A percentile compares a stretch with the other conserved stretches of the same genome.
These are phyloP conservation scores for Bubo bubo DNA, from an alignment of 2,113 vertebrate species.

Conservation along the genomic window DNA sequence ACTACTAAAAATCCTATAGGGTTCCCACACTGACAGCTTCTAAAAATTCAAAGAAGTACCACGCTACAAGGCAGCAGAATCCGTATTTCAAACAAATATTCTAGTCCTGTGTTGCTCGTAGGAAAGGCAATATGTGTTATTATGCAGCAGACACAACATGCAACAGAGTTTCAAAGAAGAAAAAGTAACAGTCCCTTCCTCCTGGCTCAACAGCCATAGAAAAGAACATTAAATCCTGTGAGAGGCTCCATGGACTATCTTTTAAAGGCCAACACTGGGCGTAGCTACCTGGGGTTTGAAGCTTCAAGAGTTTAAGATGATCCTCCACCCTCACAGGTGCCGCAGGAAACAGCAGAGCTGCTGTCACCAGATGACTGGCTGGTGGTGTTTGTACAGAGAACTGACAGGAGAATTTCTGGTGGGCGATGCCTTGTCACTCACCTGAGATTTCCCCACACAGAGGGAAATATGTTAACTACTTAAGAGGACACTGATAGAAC, in stretches of 20 bases:
- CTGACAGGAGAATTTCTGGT: neutral
- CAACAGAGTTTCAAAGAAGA: neutral
- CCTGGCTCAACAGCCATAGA: neutral
- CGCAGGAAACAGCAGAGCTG: neutral
- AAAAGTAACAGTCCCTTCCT: neutral
- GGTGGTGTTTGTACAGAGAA: too few relatives aligned
- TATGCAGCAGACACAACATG: neutral
- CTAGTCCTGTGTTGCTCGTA: neutral
- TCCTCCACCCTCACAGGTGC: accelerated
- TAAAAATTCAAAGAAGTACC: neutral
- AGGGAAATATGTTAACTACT: neutral
- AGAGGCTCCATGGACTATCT: neutral
- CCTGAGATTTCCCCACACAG: neutral
- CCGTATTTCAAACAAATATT: neutral
- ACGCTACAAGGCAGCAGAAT: neutral
- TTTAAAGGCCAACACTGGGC: neutral
- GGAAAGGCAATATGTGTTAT: neutral
- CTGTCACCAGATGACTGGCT: too few relatives aligned
- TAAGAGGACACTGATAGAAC: neutral
- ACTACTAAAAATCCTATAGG: neutral
- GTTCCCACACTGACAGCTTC: neutral
- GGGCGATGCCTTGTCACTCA: neutral
- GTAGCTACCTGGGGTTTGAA: neutral
- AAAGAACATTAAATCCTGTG: neutral
- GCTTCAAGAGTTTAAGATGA: neutral